Evolutionary conservation across 2,113 vertebrate genomes (phyloP), one percentile per base, ranked within the genome.

Genomic region (Synodontis membranacea): DNA sequence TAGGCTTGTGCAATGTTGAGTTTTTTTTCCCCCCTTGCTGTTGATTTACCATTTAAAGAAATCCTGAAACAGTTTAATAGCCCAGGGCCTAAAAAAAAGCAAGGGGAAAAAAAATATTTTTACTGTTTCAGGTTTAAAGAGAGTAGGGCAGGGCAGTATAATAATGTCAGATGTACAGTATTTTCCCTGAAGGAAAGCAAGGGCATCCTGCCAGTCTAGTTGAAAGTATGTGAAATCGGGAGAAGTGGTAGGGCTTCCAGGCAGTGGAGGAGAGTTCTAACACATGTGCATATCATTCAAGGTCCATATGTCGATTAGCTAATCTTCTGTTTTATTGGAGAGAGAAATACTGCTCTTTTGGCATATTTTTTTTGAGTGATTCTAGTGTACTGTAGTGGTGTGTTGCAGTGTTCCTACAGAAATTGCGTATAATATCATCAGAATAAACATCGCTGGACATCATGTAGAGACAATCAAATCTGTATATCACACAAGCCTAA

Each of bases 401-500:
- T 9, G 2, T 42, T 23, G 14, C 12, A 1, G 12, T 1, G 14
- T 31, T 34, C 1, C 12, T 42, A 72, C 7, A 39, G 19, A 72
- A 44, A 74, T 46, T 46, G 1, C 7, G 21, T 44, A 44, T 72
- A 42, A 72, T 72, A 25, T 72, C 39, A 25, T 74, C 4, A 1
- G 72, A n/a, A 12, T 48, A 44, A 44, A 74, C 1, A 4, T 44
- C 23, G 14, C 21, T 0, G 39, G 39, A 44, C 6, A 11, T 72
- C 31, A 19, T 66, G 44, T 74, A 44, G 23, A 46, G 70, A 46
- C 11, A 7, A n/a, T 31, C 5, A 0, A 44, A 11, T 66, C 28
- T 54, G 31, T 83, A 19, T 83, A 52, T 34, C 12, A 8, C 15
- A 28, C 34, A 39, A 70, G 34, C 14, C 58, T 91, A 52, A 72